Conservation (phyloP, 2,797 vertebrate genomes). For the Synanceia verrucosa region DNA sequence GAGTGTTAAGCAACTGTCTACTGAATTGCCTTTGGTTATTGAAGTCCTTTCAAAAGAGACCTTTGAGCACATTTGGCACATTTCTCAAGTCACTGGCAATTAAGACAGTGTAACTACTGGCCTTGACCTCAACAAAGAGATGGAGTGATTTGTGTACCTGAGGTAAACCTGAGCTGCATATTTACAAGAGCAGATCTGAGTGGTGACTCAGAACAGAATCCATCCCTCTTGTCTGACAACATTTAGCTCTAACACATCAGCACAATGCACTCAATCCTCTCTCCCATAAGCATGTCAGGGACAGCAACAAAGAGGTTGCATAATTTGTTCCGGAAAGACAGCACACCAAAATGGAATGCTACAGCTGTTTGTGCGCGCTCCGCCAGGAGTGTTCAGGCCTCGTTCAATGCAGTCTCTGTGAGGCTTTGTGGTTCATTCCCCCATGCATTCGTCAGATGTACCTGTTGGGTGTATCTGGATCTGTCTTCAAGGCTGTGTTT, state of each 20-base stretch:
- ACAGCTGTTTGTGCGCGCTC: slow-evolving; percentile 34
- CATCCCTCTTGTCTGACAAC: slow-evolving; percentile 49
- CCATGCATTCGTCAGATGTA: slow-evolving; percentile 51
- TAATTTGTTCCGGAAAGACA: slow-evolving; percentile 51
- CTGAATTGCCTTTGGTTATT: slow-evolving; percentile 23
- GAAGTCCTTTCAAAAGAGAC: slow-evolving; percentile 16
- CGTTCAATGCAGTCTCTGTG: slow-evolving; percentile 21
- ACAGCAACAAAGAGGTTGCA: slow-evolving; percentile 59
- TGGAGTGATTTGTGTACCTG: slow-evolving; percentile 46
- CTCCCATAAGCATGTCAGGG: slow-evolving; percentile 43
- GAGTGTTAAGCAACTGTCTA: slow-evolving; percentile 3
- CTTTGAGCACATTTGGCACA: slow-evolving; percentile 42
- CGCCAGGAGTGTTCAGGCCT: slow-evolving; percentile 17
- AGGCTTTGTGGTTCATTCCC: slow-evolving; percentile 44
- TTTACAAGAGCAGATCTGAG: slow-evolving; percentile 36
- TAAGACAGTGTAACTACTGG: slow-evolving; percentile 44
- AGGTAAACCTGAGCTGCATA: slow-evolving; percentile 49
- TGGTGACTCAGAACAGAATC: slow-evolving; percentile 35
- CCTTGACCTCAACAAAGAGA: slow-evolving; percentile 54
- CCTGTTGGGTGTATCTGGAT: slow-evolving; percentile 29
- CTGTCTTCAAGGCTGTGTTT: slow-evolving; percentile 31
- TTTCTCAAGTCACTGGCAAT: slow-evolving; percentile 54
- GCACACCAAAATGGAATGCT: slow-evolving; percentile 50
- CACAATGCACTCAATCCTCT: slow-evolving; percentile 56
- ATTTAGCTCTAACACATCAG: slow-evolving; percentile 50